Conservation (phyloP, 2,113 vertebrate species). For the Fukomys damarensis region DNA sequence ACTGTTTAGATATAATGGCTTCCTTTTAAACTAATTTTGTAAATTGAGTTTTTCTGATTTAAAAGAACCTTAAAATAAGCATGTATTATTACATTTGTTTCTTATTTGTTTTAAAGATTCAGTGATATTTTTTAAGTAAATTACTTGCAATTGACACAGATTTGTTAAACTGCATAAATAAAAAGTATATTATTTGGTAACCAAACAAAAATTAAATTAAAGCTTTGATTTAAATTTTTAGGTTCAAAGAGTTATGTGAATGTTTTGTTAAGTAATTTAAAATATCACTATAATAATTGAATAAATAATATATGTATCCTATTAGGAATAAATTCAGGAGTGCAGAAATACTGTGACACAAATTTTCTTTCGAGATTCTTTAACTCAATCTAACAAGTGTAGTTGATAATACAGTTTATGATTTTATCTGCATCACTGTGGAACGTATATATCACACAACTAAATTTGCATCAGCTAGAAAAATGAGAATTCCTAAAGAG, state of each 20-base stretch:
- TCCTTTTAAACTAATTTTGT: neutral
- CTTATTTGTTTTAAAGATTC: conserved; percentile 50
- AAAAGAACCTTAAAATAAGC: neutral
- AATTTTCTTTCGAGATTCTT: neutral
- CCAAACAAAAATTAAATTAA: neutral
- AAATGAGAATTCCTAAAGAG: neutral
- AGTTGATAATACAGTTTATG: neutral
- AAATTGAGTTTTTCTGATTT: conserved; percentile 4
- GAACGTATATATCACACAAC: neutral
- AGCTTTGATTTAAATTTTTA: conserved; percentile 28
- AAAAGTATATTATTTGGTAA: neutral
- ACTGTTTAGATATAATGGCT: neutral
- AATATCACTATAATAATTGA: neutral
- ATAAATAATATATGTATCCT: neutral
- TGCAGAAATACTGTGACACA: neutral
- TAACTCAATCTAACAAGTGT: neutral
- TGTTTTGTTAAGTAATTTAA: conserved; percentile 17
- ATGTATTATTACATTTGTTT: neutral
- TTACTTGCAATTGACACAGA: neutral
- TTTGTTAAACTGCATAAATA: neutral
- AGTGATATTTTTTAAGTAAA: neutral
- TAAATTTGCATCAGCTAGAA: neutral
- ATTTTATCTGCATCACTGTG: neutral
- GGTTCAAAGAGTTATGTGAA: neutral
- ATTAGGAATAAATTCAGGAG: neutral